These are phyloP conservation scores for Callipepla californica DNA, from an alignment of 2,113 vertebrate genomes.

Conservation along the genomic window DNA sequence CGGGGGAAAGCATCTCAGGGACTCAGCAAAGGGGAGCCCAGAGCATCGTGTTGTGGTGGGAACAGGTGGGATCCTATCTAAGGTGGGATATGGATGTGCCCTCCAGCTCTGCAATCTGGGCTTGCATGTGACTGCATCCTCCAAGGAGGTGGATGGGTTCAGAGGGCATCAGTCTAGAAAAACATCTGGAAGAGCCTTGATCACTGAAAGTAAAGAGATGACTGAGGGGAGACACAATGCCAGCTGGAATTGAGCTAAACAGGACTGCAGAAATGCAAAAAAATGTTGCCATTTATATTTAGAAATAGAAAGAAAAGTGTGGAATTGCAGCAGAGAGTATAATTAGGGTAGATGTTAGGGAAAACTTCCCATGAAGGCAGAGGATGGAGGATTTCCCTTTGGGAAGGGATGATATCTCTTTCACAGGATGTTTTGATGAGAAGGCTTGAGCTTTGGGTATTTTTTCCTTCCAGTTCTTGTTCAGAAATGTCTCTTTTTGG, in stretches of 20 bases:
- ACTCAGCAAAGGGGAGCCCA: background rate
- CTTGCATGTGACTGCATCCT: no score
- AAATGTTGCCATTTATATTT: background rate
- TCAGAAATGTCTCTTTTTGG: background rate
- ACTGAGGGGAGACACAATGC: background rate
- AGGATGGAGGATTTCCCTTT: background rate
- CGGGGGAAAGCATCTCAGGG: background rate
- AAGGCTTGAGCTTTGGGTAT: background rate
- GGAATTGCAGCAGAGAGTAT: background rate
- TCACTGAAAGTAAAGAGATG: background rate
- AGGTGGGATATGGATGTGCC: rapidly evolving
- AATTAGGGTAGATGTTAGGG: rapidly evolving
- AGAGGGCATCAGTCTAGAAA: background rate
- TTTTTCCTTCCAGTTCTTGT: background rate
- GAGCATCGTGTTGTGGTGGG: rapidly evolving
- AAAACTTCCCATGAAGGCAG: rapidly evolving
- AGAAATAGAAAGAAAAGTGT: background rate
- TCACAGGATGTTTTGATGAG: background rate
- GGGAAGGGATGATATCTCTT: background rate
- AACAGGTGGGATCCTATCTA: rapidly evolving
- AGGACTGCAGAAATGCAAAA: background rate
- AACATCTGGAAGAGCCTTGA: background rate
- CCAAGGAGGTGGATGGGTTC: background rate
- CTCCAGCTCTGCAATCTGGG: background rate
- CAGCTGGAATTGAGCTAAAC: background rate